Conservation (phyloP, 2,888 invertebrate species). For the Drosophila dives region DNA sequence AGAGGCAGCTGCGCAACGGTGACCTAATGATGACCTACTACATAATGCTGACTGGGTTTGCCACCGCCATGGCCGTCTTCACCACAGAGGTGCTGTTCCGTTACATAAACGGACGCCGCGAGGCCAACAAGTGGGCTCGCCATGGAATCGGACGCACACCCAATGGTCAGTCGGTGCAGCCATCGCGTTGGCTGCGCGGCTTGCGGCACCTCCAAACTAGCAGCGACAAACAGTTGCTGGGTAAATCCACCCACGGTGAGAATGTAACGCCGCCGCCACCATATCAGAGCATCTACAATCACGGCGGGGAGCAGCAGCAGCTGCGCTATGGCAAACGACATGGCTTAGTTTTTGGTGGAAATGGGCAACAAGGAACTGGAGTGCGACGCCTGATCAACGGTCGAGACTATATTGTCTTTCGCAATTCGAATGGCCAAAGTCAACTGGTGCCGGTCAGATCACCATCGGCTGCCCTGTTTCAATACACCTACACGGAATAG, state of each 20-base stretch:
- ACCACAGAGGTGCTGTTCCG: constrained; percentile 87
- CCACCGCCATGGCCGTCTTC: constrained; percentile 88
- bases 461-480: constrained; percentile 91
- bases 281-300: constrained; percentile 86
- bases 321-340: constrained; percentile 54
- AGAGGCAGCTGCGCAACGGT: constrained; percentile 90
- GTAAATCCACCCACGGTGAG: constrained; percentile 49
- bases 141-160: constrained; percentile 78
- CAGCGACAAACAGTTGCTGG: constrained; percentile 58
- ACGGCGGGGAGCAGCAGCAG: constrained; percentile 14
- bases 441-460: constrained; percentile 90
- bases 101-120: constrained; percentile 75
- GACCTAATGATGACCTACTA: constrained; percentile 93
- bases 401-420: constrained; percentile 90
- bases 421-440: constrained; percentile 87
- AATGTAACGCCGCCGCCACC: constrained; percentile 87
- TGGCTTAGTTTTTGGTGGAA: constrained; percentile 59
- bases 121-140: constrained; percentile 69
- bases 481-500: constrained; percentile 85
- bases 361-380: constrained; percentile 64
- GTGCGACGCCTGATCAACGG: constrained; percentile 89
- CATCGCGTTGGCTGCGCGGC: constrained; percentile 71
- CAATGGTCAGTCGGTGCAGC: constrained; percentile 72
- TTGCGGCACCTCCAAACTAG: constrained; percentile 46
- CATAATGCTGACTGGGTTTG: constrained; percentile 90